Evolutionary conservation across 2,797 vertebrate genomes (phyloP), one percentile per base, ranked within the genome.

Genomic region (Triplophysa yarkandensis): DNA sequence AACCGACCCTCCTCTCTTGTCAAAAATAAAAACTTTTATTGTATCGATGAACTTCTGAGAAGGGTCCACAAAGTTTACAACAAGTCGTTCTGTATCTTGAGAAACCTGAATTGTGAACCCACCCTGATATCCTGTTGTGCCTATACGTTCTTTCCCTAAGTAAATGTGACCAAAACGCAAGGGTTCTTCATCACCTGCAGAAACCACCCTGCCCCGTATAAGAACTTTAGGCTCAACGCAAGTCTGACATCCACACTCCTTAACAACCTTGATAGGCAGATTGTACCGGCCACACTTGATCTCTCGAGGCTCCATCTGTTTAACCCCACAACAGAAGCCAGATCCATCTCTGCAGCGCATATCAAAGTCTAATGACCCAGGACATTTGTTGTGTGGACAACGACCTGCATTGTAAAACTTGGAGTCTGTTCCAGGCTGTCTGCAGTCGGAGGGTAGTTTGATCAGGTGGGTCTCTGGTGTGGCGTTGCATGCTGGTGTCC

Each of bases 81-180:
- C 95, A 71, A 98, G 85, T 68, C 98, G 92, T 77, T 92, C 87
- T 0, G 92, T 93, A 74, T 91, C 92, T 0, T 89, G 89, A 0
- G 91, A 88, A 58, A 96, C 93, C 80, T 98, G 93, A 4, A 99
- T 85, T 16, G 94, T 96, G 87, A 98, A 98, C 25, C 94, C 94
- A 3, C 97, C 97, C 81, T 95, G 93, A 88, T 94, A 97, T 44
- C 96, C 95, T 0, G 96, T 98, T 77, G 95, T 96, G 44, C 97
- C 95, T 0, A 94, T 88, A 63, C 94, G 90, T 72, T 93, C 92
- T 36, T 88, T 92, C 0, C 95, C 95, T 36, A 96, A 89, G 62
- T 94, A 94, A 82, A 98, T 95, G 77, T 94, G 90, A 14, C 95
- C 96, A 25, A 98, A 98, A 67, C 94, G 91, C 78, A 98, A 84